These are phyloP conservation scores for Lepidurus packardi DNA, from an alignment of 1,140 invertebrate genomes.

Conservation along the genomic window DNA sequence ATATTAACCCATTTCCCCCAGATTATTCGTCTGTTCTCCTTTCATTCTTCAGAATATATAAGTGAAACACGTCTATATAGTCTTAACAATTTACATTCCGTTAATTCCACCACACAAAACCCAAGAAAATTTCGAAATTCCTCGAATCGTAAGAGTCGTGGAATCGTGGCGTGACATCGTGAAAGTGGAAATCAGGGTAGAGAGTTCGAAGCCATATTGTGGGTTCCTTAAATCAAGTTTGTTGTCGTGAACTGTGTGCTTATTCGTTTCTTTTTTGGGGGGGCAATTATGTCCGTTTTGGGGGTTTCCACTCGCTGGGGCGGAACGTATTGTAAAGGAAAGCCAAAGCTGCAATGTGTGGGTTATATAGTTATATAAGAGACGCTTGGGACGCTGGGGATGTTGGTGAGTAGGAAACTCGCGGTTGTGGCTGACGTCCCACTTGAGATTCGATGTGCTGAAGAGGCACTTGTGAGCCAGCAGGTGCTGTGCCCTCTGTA, in stretches of 20 bases:
- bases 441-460: conserved; percentile 13
- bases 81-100: no score
- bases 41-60: no score
- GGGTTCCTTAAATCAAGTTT: background rate
- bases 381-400: background rate
- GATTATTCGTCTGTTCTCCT: no score
- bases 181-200: no score
- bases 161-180: no score
- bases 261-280: background rate
- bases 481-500: conserved; percentile 17
- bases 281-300: background rate
- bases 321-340: background rate
- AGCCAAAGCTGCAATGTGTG: background rate
- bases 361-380: background rate
- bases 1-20: background rate
- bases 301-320: background rate
- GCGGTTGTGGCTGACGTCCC: conserved; percentile 17
- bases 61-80: no score
- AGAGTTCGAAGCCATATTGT: background rate
- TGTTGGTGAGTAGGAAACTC: conserved; percentile 14
- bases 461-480: conserved; percentile 6
- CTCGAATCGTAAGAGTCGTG: no score
- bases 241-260: background rate
- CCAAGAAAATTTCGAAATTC: no score
- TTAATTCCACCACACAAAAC: no score